Base-by-base conservation (phyloP, 1,140 invertebrate species). In the Vanessa atalanta region DNA sequence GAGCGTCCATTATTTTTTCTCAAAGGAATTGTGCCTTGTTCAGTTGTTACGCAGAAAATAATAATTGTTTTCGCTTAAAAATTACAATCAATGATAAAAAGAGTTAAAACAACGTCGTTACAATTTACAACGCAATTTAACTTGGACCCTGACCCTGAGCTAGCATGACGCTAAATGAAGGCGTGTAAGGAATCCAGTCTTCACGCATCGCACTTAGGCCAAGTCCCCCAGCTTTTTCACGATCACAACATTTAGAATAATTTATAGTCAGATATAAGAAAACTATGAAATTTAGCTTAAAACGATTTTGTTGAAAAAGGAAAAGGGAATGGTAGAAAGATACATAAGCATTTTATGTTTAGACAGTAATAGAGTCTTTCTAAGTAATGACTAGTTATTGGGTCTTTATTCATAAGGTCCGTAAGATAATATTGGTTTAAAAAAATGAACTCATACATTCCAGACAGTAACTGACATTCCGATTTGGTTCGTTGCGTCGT, bases 161-260 rank as follows among this genome's bases (percentile, higher is more conserved):
- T 66, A 69, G 72, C 57, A 63, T 69, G 73, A 75, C 73, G 68
- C 11, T 75, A 60, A 70, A 70, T 43, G 67, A 63, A 51, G 63
- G 53, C 68, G 61, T 70, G 68, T 75, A 47, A 70, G 67, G 73
- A 75, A 75, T 75, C 73, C 73, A 75, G 73, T 75, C 64, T 65
- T 47, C 53, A 75, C 61, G 73, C 68, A 75, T 65, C 68, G 73
- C 55, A 26, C 55, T 60, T n/a, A n/a, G 15, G 9, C 6, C 6
- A 16, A 55, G 23, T 60, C 4, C 11, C 53, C 12, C 55, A 26
- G 14, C 12, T 12, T 26, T 60, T 60, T 60, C 55, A 60, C 14
- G 55, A 60, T 60, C 55, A 60, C 20, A 26, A 5, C 55, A n/a
- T 26, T 12, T 26, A 26, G 13, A 5, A 43, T 43, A 20, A 55